Evolutionary conservation across 2,888 invertebrate genomes (phyloP), one percentile per base, ranked within the genome.

Genomic region (Labia minor): DNA sequence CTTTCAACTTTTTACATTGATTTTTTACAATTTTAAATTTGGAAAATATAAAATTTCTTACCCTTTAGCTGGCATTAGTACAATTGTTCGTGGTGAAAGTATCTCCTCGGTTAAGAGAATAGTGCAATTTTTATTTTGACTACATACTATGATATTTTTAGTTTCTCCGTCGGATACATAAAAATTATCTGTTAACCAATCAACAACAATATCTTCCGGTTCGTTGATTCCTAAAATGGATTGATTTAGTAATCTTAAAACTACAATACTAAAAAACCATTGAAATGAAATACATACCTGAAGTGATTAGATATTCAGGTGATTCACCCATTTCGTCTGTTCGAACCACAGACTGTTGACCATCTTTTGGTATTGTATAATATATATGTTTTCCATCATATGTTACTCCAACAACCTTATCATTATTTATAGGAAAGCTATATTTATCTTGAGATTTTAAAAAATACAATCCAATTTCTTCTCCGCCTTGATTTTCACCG

Each of bases 101-200:
- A 83, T 81, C 66, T 84, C 79, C 61, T 83, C 77, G 1, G 84
- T 84, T 18, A 85, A 78, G 20, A 92, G 74, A 0, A 86, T 81
- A 0, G 85, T 80, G 71, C 92, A 92, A 37, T 79, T 74, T 0
- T 88, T 90, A 72, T 88, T 82, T n/a, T 80, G 80, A 0, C 80
- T 81, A 72, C 93, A 93, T 1, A 86, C 92, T 0, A 85, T 87
- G 69, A 93, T 87, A 73, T 86, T 85, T 16, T 84, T 83, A 71
- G 84, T 80, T 37, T 82, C 82, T 0, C 85, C 82, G 74, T 93
- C 93, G 1, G 88, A 87, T 75, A 92, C 90, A 77, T 92, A 93
- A 61, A 94, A 82, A 75, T 92, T 91, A 0, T 84, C 84, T 0
- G 89, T 90, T 6, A 89, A 74, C 85, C 86, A 89, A 76, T 92